phyloP scores from a whole-genome alignment of 2,888 invertebrate species.

The Alsophila aescularia region DNA sequence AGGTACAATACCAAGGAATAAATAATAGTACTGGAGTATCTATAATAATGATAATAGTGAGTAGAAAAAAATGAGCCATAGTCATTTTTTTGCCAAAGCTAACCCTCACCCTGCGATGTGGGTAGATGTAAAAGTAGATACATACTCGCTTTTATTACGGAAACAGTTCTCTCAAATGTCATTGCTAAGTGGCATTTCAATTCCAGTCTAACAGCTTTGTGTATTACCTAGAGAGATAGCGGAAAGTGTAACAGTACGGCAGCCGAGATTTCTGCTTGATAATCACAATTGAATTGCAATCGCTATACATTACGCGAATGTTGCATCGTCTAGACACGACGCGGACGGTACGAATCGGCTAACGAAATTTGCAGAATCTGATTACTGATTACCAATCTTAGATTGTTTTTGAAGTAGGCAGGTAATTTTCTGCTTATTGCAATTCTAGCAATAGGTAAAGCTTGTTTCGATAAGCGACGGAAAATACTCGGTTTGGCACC shows the following conservation, averaged over 20 bases:
- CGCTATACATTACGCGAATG: not conserved
- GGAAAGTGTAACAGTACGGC: constrained; percentile 5
- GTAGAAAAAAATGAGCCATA: too few species aligned
- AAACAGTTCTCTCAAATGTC: not conserved
- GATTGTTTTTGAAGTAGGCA: not conserved
- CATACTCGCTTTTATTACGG: not conserved
- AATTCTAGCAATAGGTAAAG: too few species aligned
- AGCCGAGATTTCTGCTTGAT: not conserved
- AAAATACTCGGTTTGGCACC: too few species aligned
- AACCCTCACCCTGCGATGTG: too few species aligned
- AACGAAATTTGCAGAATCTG: constrained; percentile 10
- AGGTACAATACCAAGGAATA: too few species aligned
- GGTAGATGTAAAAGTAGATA: too few species aligned
- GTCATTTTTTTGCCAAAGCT: too few species aligned
- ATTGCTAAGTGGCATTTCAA: constrained; percentile 12
- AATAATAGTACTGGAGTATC: too few species aligned
- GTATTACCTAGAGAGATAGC: constrained; percentile 3
- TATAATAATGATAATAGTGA: too few species aligned
- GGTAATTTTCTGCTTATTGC: not conserved
- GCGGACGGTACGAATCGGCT: constrained; percentile 1
- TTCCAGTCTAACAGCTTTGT: constrained; percentile 2
- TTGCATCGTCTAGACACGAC: constrained; percentile 5
- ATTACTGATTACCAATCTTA: constrained; percentile 1
- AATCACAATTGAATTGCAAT: constrained; percentile 2
- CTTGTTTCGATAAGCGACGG: too few species aligned